Evolutionary conservation across 2,888 invertebrate genomes (phyloP).

Genomic region (Ecdyonurus torrentis): DNA sequence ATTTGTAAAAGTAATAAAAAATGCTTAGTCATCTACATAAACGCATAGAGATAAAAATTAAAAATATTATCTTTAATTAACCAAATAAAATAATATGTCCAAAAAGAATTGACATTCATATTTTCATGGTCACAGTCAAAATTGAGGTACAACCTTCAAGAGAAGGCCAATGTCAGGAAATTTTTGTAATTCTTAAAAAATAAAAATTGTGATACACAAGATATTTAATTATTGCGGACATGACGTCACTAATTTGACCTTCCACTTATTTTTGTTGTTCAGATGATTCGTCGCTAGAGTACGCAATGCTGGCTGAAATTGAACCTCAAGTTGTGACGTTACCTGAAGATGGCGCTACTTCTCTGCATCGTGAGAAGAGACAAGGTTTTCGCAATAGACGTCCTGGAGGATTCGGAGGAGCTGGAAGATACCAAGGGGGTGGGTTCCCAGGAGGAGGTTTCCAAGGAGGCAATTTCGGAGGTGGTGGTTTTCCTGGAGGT

Average conservation of each 20-base stretch:
- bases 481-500: background rate
- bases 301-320: no score
- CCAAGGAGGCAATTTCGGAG: background rate
- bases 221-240: background rate
- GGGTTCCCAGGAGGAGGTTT: background rate
- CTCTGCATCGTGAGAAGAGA: background rate
- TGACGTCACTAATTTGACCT: background rate
- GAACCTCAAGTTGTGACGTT: no score
- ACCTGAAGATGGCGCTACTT: background rate
- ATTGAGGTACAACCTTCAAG: background rate
- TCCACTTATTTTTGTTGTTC: no score
- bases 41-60: no score
- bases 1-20: no score
- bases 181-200: no score
- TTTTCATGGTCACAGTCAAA: background rate
- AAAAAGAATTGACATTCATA: background rate
- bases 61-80: no score
- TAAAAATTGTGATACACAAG: background rate
- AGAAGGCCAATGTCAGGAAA: background rate
- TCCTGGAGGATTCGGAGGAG: background rate
- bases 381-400: background rate
- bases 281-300: background rate
- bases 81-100: no score
- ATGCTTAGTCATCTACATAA: no score
- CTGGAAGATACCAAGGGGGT: background rate